Percentiles rank a stretch among this genome's conserved stretches.
phyloP scores from a whole-genome alignment of 2,797 vertebrate genomes.

The Tinamus major region DNA sequence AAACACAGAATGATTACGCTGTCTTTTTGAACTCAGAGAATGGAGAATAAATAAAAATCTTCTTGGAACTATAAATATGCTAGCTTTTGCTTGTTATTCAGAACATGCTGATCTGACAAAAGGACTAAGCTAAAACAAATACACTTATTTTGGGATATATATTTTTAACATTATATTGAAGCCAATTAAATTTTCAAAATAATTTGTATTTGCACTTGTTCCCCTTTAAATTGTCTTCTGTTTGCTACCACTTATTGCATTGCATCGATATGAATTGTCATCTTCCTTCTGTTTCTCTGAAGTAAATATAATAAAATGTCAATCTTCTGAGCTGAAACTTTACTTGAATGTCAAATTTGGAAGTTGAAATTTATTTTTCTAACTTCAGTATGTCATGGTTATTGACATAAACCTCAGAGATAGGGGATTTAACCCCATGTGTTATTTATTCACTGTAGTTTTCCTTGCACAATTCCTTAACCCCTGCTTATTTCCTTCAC shows the following conservation, averaged over 20 bases:
- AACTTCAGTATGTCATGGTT: neutral
- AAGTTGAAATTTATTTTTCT: slow-evolving; percentile 11
- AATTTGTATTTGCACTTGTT: neutral
- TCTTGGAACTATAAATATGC: neutral
- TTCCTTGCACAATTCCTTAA: neutral
- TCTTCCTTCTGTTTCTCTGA: slow-evolving; percentile 33
- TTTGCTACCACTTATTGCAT: slow-evolving; percentile 12
- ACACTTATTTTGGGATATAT: neutral
- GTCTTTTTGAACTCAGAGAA: neutral
- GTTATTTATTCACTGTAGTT: neutral
- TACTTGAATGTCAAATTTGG: slow-evolving; percentile 22
- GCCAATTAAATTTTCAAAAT: neutral
- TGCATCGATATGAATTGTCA: neutral
- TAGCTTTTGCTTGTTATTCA: neutral
- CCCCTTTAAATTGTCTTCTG: neutral
- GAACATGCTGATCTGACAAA: neutral
- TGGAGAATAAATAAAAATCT: neutral
- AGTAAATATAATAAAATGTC: slow-evolving; percentile 26
- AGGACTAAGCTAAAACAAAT: neutral
- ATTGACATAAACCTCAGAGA: neutral
- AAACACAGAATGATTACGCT: neutral
- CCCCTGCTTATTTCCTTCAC: neutral
- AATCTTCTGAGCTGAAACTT: slow-evolving; percentile 1
- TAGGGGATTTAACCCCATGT: neutral
- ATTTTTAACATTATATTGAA: neutral